Evolutionary conservation across 92 coral and sea anemone genomes (phyloP), one percentile per base, ranked within the genome.

Genomic region (Phymanthus crucifer): DNA sequence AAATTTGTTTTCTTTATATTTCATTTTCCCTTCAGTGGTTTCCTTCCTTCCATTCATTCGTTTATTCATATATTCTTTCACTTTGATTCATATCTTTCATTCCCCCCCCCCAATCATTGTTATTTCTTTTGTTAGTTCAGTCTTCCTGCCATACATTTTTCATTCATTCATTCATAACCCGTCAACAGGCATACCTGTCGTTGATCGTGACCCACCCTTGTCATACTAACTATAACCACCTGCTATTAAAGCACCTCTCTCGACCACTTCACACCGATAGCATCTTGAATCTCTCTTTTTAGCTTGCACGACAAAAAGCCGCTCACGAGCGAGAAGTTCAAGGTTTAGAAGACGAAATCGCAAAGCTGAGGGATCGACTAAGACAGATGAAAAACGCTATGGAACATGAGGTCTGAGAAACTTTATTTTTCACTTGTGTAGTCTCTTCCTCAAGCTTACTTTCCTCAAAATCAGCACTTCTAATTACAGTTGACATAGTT

Each of bases 271-370:
- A 36, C 75, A 12, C 10, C 27, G 6, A 54, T n/a, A 71, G 27
- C 26, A 71, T 71, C 26, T 71, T 71, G 43, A 37, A 61, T 16
- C 64, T 57, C 11, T 29, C 21, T 40, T 16, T 40, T 66, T 61
- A 92, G 97, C 88, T 92, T 57, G 86, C 92, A 35, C 79, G 84
- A 69, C 83, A 77, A 70, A 83, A 78, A 72, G 89, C 78, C 29
- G 89, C 86, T 1, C 94, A 92, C 38, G 92, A 80, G 2, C 68
- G 76, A 57, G 93, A 90, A 50, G 75, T 92, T 70, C 69, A 19
- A 19, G 87, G 65, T 14, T 82, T 89, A 47, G 85, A 87, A 74
- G 78, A 71, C 6, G 87, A 89, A 74, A 84, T 92, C 40, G 94
- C 87, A 27, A 70, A 82, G 71, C 81, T 92, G n/a, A 90, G 71